These are phyloP conservation scores for Mythimna loreyi DNA, from an alignment of 2,888 invertebrate species.

Conservation along the genomic window DNA sequence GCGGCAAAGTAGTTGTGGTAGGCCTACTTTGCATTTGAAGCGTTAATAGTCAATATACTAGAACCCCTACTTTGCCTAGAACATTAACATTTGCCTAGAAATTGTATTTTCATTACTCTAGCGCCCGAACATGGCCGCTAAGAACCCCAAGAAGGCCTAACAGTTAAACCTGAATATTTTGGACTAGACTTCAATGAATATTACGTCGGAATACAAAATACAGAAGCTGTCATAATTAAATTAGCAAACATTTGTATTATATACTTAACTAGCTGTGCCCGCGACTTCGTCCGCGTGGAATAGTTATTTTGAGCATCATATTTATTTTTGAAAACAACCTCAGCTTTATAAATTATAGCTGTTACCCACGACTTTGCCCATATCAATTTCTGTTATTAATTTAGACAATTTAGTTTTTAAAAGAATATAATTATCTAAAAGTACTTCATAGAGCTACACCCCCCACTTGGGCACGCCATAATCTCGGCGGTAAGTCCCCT, in stretches of 20 bases:
- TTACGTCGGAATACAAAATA: slow-evolving; percentile 7
- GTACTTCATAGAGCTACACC: too few relatives aligned
- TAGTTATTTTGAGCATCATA: too few relatives aligned
- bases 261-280: too few relatives aligned
- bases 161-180: slow-evolving; percentile 22
- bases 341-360: too few relatives aligned
- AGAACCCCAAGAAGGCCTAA: neutral
- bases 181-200: slow-evolving; percentile 9
- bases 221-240: neutral
- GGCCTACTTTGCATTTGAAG: slow-evolving; percentile 39
- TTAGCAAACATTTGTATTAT: neutral
- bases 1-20: slow-evolving; percentile 3
- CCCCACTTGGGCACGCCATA: too few relatives aligned
- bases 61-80: slow-evolving; percentile 2
- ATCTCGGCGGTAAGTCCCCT: too few relatives aligned
- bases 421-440: too few relatives aligned
- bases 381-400: too few relatives aligned
- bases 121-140: neutral
- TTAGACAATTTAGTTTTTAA: too few relatives aligned
- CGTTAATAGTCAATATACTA: slow-evolving; percentile 24
- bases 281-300: too few relatives aligned
- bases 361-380: too few relatives aligned
- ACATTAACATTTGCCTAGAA: slow-evolving; percentile 42
- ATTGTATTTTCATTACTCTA: slow-evolving; percentile 36
- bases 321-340: too few relatives aligned